Percentiles rank a stretch among this genome's conserved stretches.
Conservation (phyloP, 2,797 vertebrate genomes). For the Halcyon badia region DNA sequence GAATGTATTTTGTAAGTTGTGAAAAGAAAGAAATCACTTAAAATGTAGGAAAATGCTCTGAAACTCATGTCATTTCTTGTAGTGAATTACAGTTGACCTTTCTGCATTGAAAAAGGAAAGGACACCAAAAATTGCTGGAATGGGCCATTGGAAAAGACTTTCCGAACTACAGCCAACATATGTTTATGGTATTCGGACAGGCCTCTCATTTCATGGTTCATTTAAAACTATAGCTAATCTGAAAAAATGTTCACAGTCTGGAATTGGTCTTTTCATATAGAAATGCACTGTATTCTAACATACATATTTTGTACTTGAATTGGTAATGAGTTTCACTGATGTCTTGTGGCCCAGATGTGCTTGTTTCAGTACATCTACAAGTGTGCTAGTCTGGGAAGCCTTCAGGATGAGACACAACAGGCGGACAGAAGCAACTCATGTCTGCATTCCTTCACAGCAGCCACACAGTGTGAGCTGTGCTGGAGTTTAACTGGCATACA, state of each 20-base stretch:
- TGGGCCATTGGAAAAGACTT: not conserved
- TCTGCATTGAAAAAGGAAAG: not conserved
- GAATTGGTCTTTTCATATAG: not conserved
- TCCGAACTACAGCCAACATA: not conserved
- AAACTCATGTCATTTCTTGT: not conserved
- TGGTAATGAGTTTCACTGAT: not conserved
- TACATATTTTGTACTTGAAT: not conserved
- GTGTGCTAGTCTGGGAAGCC: not conserved
- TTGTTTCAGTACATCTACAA: not conserved
- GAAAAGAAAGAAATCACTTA: not conserved
- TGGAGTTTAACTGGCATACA: not conserved
- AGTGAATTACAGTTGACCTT: not conserved
- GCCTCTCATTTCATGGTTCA: not conserved
- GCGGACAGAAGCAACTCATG: not conserved
- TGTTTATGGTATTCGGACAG: not conserved
- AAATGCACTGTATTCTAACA: not conserved
- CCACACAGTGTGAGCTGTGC: not conserved
- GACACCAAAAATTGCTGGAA: not conserved
- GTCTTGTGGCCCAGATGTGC: not conserved
- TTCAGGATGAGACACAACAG: slow-evolving; percentile 10
- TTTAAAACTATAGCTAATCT: slow-evolving; percentile 1
- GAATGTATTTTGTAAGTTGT: not conserved
- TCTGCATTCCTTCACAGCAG: not conserved
- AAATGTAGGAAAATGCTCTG: not conserved
- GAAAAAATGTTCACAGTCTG: not conserved